Conservation (phyloP, 2,113 vertebrate species). For the Rhea americana region DNA sequence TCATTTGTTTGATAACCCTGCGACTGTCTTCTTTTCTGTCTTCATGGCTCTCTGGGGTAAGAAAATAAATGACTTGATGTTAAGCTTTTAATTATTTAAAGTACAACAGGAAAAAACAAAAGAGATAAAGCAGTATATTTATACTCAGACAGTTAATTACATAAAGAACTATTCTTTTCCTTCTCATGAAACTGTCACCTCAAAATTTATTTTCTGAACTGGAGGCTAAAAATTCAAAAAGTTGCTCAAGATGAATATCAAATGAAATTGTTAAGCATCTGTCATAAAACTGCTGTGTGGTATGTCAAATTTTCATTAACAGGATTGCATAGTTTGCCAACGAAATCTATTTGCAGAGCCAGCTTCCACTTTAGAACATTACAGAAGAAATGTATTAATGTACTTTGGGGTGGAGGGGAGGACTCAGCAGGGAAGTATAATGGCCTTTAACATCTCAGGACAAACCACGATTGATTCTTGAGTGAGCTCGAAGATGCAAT, state of each 20-base stretch:
- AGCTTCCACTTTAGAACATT: slow-evolving; percentile 70
- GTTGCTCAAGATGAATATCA: slow-evolving; percentile 56
- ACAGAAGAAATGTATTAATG: slow-evolving; percentile 51
- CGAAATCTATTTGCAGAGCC: slow-evolving; percentile 43
- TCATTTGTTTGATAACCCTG: slow-evolving; percentile 96
- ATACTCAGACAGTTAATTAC: slow-evolving; percentile 51
- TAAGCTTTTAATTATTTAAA: slow-evolving; percentile 59
- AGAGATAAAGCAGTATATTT: slow-evolving; percentile 51
- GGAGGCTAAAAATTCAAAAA: slow-evolving; percentile 57
- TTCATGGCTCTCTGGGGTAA: slow-evolving; percentile 99
- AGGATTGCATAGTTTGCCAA: slow-evolving; percentile 56
- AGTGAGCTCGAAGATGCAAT: slow-evolving; percentile 3
- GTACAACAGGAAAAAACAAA: slow-evolving; percentile 43
- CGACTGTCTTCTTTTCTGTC: slow-evolving; percentile 96
- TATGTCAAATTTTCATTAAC: slow-evolving; percentile 68
- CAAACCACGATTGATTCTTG: slow-evolving; percentile 51
- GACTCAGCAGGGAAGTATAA: slow-evolving; percentile 25
- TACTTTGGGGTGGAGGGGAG: neutral
- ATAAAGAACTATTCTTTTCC: neutral
- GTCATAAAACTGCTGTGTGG: slow-evolving; percentile 68
- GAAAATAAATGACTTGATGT: slow-evolving; percentile 6
- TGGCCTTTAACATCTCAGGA: slow-evolving; percentile 36
- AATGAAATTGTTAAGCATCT: slow-evolving; percentile 65
- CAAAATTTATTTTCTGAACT: slow-evolving; percentile 62
- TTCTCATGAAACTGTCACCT: slow-evolving; percentile 40